Evolutionary conservation across 2,113 vertebrate species (phyloP).

Genomic region (Gasterosteus nipponicus): DNA sequence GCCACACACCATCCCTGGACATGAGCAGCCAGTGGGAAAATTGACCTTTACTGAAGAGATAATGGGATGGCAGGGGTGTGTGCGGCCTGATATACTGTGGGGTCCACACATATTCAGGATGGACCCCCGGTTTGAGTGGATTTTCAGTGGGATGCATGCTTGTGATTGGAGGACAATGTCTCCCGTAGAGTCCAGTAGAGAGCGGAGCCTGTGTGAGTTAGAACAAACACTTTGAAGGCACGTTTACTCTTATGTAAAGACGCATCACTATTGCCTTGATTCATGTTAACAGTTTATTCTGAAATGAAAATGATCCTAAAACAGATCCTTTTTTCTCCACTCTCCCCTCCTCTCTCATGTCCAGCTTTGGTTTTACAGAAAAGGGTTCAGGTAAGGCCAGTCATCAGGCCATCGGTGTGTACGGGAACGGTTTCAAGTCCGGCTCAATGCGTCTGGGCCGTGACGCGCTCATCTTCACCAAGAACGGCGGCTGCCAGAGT

Average conservation of each 20-base stretch:
- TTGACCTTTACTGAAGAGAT: too few species aligned
- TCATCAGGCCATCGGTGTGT: slow-evolving; percentile 82
- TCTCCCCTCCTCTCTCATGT: slow-evolving; percentile 21
- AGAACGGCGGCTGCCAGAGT: slow-evolving; percentile 83
- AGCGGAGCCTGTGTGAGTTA: not conserved
- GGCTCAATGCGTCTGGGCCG: slow-evolving; percentile 86
- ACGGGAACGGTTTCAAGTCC: slow-evolving; percentile 88
- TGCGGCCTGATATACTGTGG: too few species aligned
- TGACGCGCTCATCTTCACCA: slow-evolving; percentile 87
- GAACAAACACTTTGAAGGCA: not conserved
- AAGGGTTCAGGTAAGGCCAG: slow-evolving; percentile 78
- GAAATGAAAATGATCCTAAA: not conserved
- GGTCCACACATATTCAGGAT: too few species aligned
- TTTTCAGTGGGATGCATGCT: too few species aligned
- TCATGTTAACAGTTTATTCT: not conserved
- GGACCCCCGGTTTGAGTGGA: not conserved
- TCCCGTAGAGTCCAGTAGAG: not conserved
- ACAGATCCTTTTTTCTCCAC: not conserved
- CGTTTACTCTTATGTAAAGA: not conserved
- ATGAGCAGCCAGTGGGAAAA: too few species aligned
- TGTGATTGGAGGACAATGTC: not conserved
- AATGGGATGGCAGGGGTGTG: too few species aligned
- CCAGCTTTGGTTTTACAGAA: slow-evolving; percentile 87
- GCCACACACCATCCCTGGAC: too few species aligned
- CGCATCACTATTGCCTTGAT: not conserved